Base-by-base conservation (phyloP, 2,113 vertebrate species). In the Dunckerocampus dactyliophorus region DNA sequence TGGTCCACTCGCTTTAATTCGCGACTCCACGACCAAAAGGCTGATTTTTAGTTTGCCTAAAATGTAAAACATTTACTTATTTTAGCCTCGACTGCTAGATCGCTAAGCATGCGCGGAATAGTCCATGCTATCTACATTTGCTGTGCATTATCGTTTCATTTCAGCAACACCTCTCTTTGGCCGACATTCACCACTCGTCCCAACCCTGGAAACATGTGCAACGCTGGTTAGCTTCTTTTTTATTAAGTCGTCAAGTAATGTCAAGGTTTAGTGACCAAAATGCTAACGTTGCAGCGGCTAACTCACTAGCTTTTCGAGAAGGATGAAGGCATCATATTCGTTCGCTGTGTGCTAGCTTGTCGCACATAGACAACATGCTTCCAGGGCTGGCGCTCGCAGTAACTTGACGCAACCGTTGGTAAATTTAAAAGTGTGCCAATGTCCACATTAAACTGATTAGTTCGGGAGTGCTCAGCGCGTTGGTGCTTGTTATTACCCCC, bases 241-340 rank as follows among this genome's bases (percentile, higher is more conserved):
- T 11, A 42, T 12, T 53, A 42, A 43, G 5, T 43, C 39, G 39
- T 28, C 16, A 46, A 52, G 45, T 71, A 64, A 65, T 66, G 59
- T 63, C 52, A 64, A 17, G 63, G 24, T 16, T 59, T 42, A 62
- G 42, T 56, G 37, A 39, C 47, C 59, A 20, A 16, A 67, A n/a
- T 42, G 75, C 77, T 82, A 76, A 59, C 58, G 63, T 2, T 67
- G 63, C 69, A 53, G 64, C 68, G 72, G 81, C 82, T 88, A 86
- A 64, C 53, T 43, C 22, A 71, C 47, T 83, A 83, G 77, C 83
- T 53, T 55, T 66, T 67, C 74, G 62, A 63, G 69, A 65, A 69
- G 52, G 80, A 68, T 79, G 79, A 62, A 73, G 66, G 63, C 70
- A 67, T 66, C 8, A 42, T 68, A 77, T 65, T 76, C 37, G 52